Evolutionary conservation across 1,140 invertebrate genomes (phyloP).

Genomic region (Caenorhabditis latens): DNA sequence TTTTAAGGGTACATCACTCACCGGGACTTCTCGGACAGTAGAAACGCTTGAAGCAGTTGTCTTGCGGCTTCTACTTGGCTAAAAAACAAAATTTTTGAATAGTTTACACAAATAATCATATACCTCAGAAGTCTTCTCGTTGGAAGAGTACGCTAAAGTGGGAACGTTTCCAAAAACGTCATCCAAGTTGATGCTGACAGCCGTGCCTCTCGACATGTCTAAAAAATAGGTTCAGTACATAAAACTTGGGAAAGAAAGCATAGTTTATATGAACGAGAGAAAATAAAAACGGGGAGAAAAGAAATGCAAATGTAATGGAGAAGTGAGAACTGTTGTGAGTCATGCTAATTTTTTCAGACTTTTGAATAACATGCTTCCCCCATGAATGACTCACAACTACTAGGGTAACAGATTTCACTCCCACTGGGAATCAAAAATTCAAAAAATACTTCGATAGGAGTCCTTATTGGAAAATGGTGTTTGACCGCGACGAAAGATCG

Average conservation of each 20-base stretch:
- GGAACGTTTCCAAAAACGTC: conserved; percentile 56
- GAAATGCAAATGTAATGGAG: background rate
- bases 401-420: background rate
- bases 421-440: background rate
- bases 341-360: conserved; percentile 1
- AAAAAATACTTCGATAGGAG: background rate
- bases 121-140: conserved; percentile 19
- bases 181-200: conserved; percentile 61
- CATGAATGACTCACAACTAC: background rate
- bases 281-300: background rate
- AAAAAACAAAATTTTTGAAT: background rate
- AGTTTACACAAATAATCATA: background rate
- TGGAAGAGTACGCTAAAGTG: background rate
- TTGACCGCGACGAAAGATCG: conserved; percentile 48
- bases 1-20: background rate
- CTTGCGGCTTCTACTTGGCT: conserved; percentile 31
- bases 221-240: background rate
- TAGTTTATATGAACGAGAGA: background rate
- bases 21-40: conserved; percentile 38
- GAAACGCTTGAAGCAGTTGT: conserved; percentile 31
- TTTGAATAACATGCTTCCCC: background rate
- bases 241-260: background rate
- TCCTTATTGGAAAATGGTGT: background rate
- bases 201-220: conserved; percentile 31
- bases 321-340: background rate